These are phyloP conservation scores for Parambassis ranga DNA, from an alignment of 2,797 vertebrate species.

Conservation along the genomic window DNA sequence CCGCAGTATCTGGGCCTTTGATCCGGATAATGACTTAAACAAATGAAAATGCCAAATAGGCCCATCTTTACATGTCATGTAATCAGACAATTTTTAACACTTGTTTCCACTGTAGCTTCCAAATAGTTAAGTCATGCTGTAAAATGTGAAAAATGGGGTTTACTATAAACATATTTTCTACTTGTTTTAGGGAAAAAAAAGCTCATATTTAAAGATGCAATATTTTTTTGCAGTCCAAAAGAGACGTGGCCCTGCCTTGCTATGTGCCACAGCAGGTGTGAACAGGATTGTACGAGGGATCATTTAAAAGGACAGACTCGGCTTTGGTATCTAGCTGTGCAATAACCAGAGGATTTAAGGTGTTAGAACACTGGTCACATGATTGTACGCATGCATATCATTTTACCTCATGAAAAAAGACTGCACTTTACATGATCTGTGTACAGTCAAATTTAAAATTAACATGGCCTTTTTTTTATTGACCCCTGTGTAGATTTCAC, in stretches of 20 bases:
- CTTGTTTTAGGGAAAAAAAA: not conserved
- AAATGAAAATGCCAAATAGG: not conserved
- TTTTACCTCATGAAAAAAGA: conserved; percentile 28
- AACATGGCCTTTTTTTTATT: not conserved
- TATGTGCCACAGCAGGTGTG: conserved; percentile 8
- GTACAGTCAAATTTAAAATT: conserved; percentile 25
- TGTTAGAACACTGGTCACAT: conserved; percentile 58
- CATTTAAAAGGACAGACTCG: conserved; percentile 30
- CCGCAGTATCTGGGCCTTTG: not conserved
- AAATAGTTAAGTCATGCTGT: not conserved
- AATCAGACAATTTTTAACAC: not conserved
- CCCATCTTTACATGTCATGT: not conserved
- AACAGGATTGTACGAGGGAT: conserved; percentile 38
- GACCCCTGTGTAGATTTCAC: conserved; percentile 16
- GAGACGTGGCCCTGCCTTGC: not conserved
- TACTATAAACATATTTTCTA: not conserved
- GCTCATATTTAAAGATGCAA: conserved; percentile 1
- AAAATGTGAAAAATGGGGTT: conserved; percentile 3
- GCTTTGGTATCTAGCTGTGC: conserved; percentile 81
- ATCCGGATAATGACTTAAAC: not conserved
- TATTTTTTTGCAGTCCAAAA: conserved; percentile 11
- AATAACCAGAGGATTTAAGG: conserved; percentile 56
- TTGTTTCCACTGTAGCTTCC: not conserved
- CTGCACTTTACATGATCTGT: not conserved
- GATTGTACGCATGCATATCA: conserved; percentile 78